These are phyloP conservation scores for Andrena camellia DNA, from an alignment of 2,888 invertebrate genomes.

Conservation along the genomic window DNA sequence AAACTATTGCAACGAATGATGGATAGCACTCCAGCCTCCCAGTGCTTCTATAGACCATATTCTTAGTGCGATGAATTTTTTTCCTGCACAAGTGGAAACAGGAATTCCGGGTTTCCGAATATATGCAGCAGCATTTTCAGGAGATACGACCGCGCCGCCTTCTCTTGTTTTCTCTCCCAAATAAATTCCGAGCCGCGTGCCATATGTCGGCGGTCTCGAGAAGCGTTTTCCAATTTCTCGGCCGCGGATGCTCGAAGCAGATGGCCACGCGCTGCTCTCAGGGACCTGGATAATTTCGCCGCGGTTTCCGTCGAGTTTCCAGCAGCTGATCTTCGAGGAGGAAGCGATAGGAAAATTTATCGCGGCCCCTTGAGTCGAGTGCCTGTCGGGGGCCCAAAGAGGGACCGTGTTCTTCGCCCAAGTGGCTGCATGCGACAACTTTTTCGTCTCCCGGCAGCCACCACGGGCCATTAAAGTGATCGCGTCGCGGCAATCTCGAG, in stretches of 20 bases:
- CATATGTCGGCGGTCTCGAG: constrained; percentile 79
- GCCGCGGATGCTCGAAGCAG: constrained; percentile 67
- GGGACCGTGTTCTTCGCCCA: background rate
- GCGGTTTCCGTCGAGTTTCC: constrained; percentile 21
- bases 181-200: constrained; percentile 78
- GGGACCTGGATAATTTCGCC: constrained; percentile 44
- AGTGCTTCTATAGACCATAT: background rate
- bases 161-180: constrained; percentile 61
- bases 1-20: constrained; percentile 40
- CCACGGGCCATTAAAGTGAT: constrained; percentile 80
- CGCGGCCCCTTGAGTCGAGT: background rate
- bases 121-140: constrained; percentile 53
- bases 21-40: constrained; percentile 22
- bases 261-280: constrained; percentile 73
- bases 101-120: constrained; percentile 6
- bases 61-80: background rate
- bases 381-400: background rate
- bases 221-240: constrained; percentile 79
- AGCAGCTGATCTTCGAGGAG: constrained; percentile 19
- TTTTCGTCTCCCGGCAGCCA: constrained; percentile 71
- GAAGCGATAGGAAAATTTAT: constrained; percentile 23
- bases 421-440: constrained; percentile 59
- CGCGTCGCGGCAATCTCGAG: constrained; percentile 78
- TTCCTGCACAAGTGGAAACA: background rate
- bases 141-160: constrained; percentile 38